Evolutionary conservation across 2,888 invertebrate genomes (phyloP).

Genomic region (Andrena camellia): DNA sequence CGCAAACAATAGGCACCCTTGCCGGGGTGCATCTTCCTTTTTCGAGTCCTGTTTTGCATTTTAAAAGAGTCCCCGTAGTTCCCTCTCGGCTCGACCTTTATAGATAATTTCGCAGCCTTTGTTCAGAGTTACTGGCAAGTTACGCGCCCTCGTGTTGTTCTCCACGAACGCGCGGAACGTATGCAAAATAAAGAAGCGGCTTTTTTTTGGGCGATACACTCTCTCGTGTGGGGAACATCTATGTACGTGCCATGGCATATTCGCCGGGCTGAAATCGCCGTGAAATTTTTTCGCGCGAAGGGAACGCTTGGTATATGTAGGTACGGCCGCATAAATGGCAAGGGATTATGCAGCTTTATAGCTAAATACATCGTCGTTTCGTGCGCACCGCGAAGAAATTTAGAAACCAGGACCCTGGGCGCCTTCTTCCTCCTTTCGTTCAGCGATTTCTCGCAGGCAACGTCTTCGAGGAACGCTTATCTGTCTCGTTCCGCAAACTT

Average conservation of each 20-base stretch:
- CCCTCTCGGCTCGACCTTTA: conserved; percentile 12
- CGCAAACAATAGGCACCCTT: conserved; percentile 11
- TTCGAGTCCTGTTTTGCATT: conserved; percentile 27
- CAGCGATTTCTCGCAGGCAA: conserved; percentile 15
- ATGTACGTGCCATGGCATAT: conserved; percentile 40
- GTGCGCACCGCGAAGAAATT: conserved; percentile 14
- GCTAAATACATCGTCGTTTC: conserved; percentile 9
- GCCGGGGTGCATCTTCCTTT: not conserved
- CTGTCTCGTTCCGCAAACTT: conserved; percentile 2
- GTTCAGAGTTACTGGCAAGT: conserved; percentile 27
- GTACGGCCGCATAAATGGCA: conserved; percentile 53
- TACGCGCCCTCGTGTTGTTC: not conserved
- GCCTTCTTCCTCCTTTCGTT: not conserved
- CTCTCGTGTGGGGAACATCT: conserved; percentile 11
- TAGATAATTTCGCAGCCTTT: conserved; percentile 46
- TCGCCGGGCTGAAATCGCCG: conserved; percentile 36
- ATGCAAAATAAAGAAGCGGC: conserved; percentile 24
- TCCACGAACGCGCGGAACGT: conserved; percentile 1
- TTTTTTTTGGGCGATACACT: conserved; percentile 18
- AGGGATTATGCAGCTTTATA: conserved; percentile 23
- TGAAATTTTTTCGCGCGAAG: conserved; percentile 33
- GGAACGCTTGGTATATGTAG: conserved; percentile 50
- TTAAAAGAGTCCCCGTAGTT: conserved; percentile 1
- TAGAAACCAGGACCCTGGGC: not conserved
- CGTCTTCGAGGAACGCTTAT: conserved; percentile 26